phyloP scores from a whole-genome alignment of 1,140 invertebrate species.

The Zaprionus ghesquierei region DNA sequence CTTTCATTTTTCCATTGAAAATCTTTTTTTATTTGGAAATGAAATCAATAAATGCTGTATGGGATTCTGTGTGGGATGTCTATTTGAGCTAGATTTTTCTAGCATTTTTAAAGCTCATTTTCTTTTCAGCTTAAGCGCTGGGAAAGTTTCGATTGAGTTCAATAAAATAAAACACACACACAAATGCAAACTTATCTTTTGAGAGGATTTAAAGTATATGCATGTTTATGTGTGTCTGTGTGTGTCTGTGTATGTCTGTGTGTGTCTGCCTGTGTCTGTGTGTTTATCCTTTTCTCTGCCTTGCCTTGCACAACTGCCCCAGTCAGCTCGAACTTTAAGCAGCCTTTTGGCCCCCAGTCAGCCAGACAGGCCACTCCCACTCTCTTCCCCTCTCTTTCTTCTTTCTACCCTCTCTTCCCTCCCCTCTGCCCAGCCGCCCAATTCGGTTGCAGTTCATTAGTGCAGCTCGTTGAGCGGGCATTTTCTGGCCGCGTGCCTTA shows the following conservation, averaged over 20 bases:
- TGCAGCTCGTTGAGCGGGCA: slow-evolving; percentile 75
- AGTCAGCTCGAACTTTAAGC: slow-evolving; percentile 7
- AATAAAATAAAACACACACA: background rate
- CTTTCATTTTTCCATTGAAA: slow-evolving; percentile 13
- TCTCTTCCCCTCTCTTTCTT: background rate
- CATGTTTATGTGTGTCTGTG: background rate
- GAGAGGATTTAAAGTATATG: background rate
- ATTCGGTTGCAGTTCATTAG: slow-evolving; percentile 68
- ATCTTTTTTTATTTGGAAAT: slow-evolving; percentile 23
- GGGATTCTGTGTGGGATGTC: too few species aligned
- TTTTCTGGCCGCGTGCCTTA: slow-evolving; percentile 78
- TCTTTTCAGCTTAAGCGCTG: background rate
- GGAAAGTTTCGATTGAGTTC: too few species aligned
- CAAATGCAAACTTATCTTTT: background rate
- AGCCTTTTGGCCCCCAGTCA: slow-evolving; percentile 15
- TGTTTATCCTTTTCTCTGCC: slow-evolving; percentile 22
- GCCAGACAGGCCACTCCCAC: background rate
- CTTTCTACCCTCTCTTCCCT: background rate
- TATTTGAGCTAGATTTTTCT: background rate
- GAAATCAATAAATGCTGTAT: slow-evolving; percentile 11
- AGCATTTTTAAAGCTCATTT: background rate
- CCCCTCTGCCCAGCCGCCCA: slow-evolving; percentile 1
- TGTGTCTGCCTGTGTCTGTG: background rate
- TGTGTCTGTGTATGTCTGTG: background rate
- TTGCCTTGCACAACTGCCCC: slow-evolving; percentile 62